These are phyloP conservation scores for Chorisops tibialis DNA, from an alignment of 2,888 invertebrate species.

Conservation along the genomic window DNA sequence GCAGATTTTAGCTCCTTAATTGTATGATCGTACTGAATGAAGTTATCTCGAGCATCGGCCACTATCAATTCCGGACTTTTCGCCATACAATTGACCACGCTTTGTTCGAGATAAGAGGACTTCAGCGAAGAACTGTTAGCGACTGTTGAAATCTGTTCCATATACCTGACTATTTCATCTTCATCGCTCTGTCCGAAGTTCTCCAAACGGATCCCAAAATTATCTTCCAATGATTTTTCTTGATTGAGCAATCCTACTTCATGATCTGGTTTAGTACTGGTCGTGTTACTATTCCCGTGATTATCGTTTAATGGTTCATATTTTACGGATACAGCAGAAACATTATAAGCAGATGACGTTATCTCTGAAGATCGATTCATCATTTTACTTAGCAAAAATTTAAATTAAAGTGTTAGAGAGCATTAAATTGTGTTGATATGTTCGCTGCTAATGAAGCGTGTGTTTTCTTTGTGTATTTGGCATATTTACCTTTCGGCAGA, in stretches of 20 bases:
- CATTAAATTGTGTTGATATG: too few species aligned
- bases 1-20: slow-evolving; percentile 29
- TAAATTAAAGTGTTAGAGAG: too few species aligned
- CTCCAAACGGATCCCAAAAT: slow-evolving; percentile 13
- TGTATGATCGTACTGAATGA: slow-evolving; percentile 36
- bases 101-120: slow-evolving; percentile 26
- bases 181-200: slow-evolving; percentile 35
- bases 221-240: background rate
- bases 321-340: background rate
- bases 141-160: slow-evolving; percentile 19
- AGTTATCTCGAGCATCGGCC: slow-evolving; percentile 33
- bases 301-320: slow-evolving; percentile 1
- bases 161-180: slow-evolving; percentile 37
- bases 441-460: background rate
- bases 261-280: too few species aligned
- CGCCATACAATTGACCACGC: slow-evolving; percentile 35
- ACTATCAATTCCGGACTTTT: slow-evolving; percentile 38
- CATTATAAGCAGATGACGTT: slow-evolving; percentile 14
- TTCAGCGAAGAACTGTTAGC: background rate
- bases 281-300: background rate
- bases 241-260: background rate
- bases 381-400: background rate
- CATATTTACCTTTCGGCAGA: slow-evolving; percentile 46
- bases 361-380: slow-evolving; percentile 5
- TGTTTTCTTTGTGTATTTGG: slow-evolving; percentile 9